Evolutionary conservation across 2,888 invertebrate genomes (phyloP).

Genomic region (Chesias legatella): DNA sequence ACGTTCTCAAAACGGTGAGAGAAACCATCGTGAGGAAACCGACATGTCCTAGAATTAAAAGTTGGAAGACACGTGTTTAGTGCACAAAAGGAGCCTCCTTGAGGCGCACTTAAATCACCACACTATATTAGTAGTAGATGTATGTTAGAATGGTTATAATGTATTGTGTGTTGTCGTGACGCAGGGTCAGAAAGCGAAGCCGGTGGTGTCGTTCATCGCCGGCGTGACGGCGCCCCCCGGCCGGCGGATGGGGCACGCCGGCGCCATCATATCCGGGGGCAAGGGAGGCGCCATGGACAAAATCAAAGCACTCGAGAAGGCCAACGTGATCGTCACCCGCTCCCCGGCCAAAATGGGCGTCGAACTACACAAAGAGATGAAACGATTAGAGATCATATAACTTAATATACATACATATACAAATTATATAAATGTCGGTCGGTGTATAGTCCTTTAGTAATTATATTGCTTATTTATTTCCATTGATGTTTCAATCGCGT

Average conservation of each 20-base stretch:
- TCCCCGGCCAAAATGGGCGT: conserved; percentile 98
- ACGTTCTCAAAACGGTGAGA: no score
- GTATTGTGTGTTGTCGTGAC: no score
- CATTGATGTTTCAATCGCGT: conserved; percentile 44
- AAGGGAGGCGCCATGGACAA: conserved; percentile 99
- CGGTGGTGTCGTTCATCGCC: conserved; percentile 99
- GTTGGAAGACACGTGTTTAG: no score
- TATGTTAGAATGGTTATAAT: no score
- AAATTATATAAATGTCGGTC: conserved; percentile 42
- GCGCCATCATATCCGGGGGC: conserved; percentile 99
- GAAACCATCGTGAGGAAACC: no score
- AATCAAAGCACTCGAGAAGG: conserved; percentile 95
- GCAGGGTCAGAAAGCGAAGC: conserved; percentile 93
- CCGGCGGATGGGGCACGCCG: conserved; percentile 99
- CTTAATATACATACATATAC: conserved; percentile 24
- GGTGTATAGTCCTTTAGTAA: conserved; percentile 63
- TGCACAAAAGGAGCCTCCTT: no score
- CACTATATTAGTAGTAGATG: no score
- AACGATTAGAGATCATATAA: conserved; percentile 84
- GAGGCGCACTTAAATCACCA: no score
- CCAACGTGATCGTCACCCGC: conserved; percentile 95
- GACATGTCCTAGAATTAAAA: no score
- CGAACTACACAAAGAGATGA: conserved; percentile 94
- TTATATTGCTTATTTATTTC: conserved; percentile 66
- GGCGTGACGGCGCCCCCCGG: conserved; percentile 99